A percentile compares a stretch with the other conserved stretches of the same genome.
Evolutionary conservation across 2,113 vertebrate species (phyloP).

Genomic region (Ovibos moschatus): DNA sequence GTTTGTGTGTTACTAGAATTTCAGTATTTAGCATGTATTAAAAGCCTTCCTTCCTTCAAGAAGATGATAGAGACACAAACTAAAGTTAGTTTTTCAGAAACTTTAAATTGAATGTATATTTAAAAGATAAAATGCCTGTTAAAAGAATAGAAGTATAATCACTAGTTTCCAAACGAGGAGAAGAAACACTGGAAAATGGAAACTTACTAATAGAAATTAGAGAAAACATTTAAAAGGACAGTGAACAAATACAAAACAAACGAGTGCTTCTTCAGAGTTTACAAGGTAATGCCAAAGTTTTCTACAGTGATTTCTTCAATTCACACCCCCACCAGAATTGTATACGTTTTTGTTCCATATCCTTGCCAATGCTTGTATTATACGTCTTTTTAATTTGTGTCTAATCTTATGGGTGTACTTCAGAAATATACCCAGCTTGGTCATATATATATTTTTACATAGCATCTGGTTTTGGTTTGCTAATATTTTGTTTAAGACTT

Average conservation of each 20-base stretch:
- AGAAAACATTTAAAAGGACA: neutral
- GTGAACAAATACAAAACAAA: neutral
- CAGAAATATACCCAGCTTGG: neutral
- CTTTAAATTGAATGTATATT: neutral
- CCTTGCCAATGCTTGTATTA: neutral
- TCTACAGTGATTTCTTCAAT: neutral
- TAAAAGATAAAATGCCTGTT: neutral
- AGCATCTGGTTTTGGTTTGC: constrained; percentile 1
- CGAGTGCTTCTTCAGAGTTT: neutral
- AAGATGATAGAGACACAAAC: neutral
- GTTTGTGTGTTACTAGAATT: neutral
- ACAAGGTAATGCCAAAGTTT: neutral
- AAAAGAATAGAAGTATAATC: neutral
- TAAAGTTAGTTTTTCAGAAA: neutral
- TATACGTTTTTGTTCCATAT: neutral
- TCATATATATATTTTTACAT: neutral
- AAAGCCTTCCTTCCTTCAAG: neutral
- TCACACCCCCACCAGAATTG: neutral
- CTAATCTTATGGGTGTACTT: neutral
- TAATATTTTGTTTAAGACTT: constrained; percentile 25
- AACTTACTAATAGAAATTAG: neutral
- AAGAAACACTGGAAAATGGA: neutral
- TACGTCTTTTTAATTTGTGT: neutral
- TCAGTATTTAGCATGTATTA: neutral
- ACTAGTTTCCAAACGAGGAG: neutral